Evolutionary conservation across 2,888 invertebrate genomes (phyloP), one percentile per base, ranked within the genome.

Genomic region (Melanchra persicariae): DNA sequence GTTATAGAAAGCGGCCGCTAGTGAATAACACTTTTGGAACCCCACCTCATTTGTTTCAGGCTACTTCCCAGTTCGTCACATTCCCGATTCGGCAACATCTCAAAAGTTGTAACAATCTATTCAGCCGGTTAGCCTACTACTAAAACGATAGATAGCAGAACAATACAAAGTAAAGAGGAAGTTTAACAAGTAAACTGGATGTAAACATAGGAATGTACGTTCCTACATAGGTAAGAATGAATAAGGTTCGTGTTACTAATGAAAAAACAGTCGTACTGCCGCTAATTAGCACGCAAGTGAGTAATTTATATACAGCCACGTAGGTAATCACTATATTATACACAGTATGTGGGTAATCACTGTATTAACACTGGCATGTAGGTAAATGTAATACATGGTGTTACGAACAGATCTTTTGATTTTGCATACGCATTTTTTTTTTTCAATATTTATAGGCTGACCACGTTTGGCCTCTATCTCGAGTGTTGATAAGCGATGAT

Each of bases 251-350:
- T 63, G 70, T 77, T 37, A 26, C 55, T 68, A 66, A 55, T 70
- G 45, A 74, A 79, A 77, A 75, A 70, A 81, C 62, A 63, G 19
- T 62, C 52, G 70, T 60, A 70, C 49, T n/a, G 26, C n/a, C 34
- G 24, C 62, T 70, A 81, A 81, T 79, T 81, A 77, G 62, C 66
- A 70, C 78, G 63, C 77, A 77, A 77, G 60, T 81, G 43, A 70
- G 40, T 66, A 51, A 78, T 78, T 74, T 77, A 66, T 67, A 62
- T 62, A 65, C 52, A 40, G 51, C 26, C 34, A 26, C 12, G 52
- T 57, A 37, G 22, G 52, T 81, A 75, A 81, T 69, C 43, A 65
- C 76, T 69, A 45, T 58, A 68, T 68, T 64, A 71, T 57, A 59
- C 76, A 68, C 24, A 43, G 40, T n/a, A 34, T 43, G 57, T 61